A percentile compares a stretch with the other conserved stretches of the same genome.
Evolutionary conservation across 2,113 vertebrate genomes (phyloP).

Genomic region (Camelus dromedarius): DNA sequence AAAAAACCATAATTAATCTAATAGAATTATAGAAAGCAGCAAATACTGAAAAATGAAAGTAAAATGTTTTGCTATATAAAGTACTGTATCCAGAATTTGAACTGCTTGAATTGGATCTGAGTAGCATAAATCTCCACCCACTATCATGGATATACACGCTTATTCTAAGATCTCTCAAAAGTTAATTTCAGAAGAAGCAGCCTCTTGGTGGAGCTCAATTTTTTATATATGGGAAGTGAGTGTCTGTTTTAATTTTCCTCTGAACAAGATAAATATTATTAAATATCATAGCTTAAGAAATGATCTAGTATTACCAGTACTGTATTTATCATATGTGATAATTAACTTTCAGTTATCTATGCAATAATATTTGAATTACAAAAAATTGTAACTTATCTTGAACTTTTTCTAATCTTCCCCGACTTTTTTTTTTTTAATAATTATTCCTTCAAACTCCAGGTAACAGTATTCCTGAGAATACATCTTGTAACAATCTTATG

Average conservation of each 20-base stretch:
- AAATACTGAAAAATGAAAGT: conserved; percentile 64
- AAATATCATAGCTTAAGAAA: conserved; percentile 67
- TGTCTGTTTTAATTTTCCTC: conserved; percentile 55
- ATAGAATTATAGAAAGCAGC: conserved; percentile 68
- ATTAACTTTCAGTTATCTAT: conserved; percentile 12
- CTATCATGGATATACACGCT: background rate
- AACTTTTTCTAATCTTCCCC: conserved; percentile 43
- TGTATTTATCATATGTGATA: conserved; percentile 19
- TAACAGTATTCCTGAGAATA: conserved; percentile 83
- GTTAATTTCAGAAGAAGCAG: conserved; percentile 65
- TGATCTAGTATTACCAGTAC: conserved; percentile 49
- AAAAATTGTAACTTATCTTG: conserved; percentile 62
- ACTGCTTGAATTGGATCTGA: conserved; percentile 44
- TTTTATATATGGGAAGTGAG: conserved; percentile 44
- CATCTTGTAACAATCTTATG: conserved; percentile 80
- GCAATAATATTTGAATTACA: conserved; percentile 70
- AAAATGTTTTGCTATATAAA: conserved; percentile 67
- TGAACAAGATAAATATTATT: conserved; percentile 62
- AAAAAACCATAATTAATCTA: conserved; percentile 56
- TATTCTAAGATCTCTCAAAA: conserved; percentile 51
- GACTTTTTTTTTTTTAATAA: conserved; percentile 49
- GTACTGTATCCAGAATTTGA: conserved; percentile 69
- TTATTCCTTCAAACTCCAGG: conserved; percentile 77
- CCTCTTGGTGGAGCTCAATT: conserved; percentile 39
- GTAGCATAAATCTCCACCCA: conserved; percentile 34